Evolutionary conservation across 2,888 invertebrate genomes (phyloP).

Genomic region (Galeruca laticollis): DNA sequence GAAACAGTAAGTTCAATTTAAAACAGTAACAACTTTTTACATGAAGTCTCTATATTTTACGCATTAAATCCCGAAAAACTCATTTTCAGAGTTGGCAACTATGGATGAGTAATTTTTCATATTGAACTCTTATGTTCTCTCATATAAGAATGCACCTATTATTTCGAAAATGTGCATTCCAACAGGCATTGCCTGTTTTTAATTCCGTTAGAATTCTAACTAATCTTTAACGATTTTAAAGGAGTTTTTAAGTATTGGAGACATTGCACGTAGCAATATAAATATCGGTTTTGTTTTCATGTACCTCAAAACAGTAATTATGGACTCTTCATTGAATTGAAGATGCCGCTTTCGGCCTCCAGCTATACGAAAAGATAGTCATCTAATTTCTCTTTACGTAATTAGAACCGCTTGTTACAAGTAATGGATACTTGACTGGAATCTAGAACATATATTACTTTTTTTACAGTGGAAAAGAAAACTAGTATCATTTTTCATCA

Average conservation of each 20-base stretch:
- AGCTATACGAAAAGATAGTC: conserved; percentile 5
- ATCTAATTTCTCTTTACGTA: conserved; percentile 12
- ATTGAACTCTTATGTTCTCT: no score
- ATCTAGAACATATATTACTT: conserved; percentile 8
- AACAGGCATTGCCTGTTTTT: neutral
- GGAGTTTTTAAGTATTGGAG: neutral
- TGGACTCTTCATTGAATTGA: neutral
- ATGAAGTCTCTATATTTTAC: no score
- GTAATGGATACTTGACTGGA: conserved; percentile 15
- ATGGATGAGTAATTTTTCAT: no score
- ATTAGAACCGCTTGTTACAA: conserved; percentile 16
- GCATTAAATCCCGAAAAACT: no score
- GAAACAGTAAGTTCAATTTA: no score
- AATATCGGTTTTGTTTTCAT: conserved; percentile 6
- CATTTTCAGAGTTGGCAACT: no score
- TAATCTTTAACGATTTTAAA: neutral
- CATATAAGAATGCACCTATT: no score
- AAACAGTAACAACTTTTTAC: no score
- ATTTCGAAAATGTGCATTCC: no score
- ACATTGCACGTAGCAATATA: neutral
- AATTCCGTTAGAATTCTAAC: neutral
- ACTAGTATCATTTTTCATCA: conserved; percentile 7
- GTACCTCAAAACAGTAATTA: neutral
- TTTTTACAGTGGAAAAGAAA: conserved; percentile 9
- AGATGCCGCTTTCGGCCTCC: conserved; percentile 6